Evolutionary conservation across 2,113 vertebrate genomes (phyloP), one percentile per base, ranked within the genome.

Genomic region (Peromyscus californicus): DNA sequence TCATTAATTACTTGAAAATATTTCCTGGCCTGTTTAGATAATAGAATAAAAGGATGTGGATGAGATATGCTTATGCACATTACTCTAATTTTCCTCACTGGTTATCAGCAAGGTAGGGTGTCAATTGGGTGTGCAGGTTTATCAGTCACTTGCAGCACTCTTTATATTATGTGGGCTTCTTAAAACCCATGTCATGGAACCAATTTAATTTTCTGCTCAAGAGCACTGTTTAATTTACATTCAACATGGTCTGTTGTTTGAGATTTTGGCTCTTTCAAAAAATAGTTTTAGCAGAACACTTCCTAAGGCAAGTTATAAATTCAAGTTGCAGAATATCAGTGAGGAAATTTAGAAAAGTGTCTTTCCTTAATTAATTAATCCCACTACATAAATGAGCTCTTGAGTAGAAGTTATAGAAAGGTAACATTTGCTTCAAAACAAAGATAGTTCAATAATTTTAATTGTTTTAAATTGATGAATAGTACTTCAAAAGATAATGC

Each of bases 201-300:
- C 63, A 95, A 91, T 96, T 97, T 97, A 96, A 97, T 98, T 97
- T 98, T 96, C 94, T 95, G 94, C 95, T 97, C 89, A 97, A 97
- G 91, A 97, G 94, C 31, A n/a, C 91, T 96, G 70, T 85, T 97
- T 95, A 95, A 97, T 97, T 98, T 97, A 69, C 26, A 95, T 97
- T 94, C 89, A 93, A 4, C 89, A 39, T 67, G 19, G 76, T 96
- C 70, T 93, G 61, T 97, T 97, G 91, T 93, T 96, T 91, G 61
- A 83, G 67, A 95, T 95, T 98, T 96, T 93, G 36, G 12, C 54
- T 96, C 33, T 93, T 96, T 86, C 63, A 95, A 75, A 94, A 95
- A 96, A 96, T 21, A 91, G 36, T 91, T 96, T 95, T 79, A 94
- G 80, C 72, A 93, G 42, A 93, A 94, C 29, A 91, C 89, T 95